phyloP scores from a whole-genome alignment of 2,113 vertebrate genomes.

The Dascyllus trimaculatus region DNA sequence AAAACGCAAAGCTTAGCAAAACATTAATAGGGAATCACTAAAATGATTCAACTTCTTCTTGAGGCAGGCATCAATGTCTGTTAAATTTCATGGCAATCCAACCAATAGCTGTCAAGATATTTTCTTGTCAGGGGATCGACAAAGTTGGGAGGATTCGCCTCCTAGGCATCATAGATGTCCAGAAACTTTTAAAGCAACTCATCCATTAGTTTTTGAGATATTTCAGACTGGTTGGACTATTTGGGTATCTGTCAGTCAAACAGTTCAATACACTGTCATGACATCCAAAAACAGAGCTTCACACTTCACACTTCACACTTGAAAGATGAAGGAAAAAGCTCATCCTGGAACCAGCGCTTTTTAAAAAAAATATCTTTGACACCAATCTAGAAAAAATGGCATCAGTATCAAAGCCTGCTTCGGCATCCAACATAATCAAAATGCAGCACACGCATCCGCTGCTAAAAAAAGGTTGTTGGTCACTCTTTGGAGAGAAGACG shows the following conservation, averaged over 20 bases:
- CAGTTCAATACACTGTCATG: not conserved
- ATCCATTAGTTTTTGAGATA: not conserved
- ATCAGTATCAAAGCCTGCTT: not conserved
- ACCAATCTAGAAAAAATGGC: conserved; percentile 5
- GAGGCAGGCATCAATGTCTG: not conserved
- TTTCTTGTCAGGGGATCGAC: not conserved
- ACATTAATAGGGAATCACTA: not conserved
- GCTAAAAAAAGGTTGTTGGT: conserved; percentile 29
- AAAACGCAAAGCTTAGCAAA: no score
- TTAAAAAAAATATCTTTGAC: conserved; percentile 9
- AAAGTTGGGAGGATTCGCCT: not conserved
- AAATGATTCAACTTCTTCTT: not conserved
- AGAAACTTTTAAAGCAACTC: not conserved
- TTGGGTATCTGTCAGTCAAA: not conserved
- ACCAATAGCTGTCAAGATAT: not conserved
- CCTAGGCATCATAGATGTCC: not conserved
- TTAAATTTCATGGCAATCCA: not conserved
- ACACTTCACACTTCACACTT: not conserved
- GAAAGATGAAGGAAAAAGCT: conserved; percentile 9
- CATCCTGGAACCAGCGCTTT: not conserved
- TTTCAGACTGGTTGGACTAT: not conserved
- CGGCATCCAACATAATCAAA: conserved; percentile 35
- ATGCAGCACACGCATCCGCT: conserved; percentile 31
- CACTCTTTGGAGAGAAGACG: conserved; percentile 20
- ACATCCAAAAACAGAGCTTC: not conserved